Percentiles rank a stretch among this genome's conserved stretches.
These are phyloP conservation scores for Sceloporus undulatus DNA, from an alignment of 2,113 vertebrate genomes.

Conservation along the genomic window DNA sequence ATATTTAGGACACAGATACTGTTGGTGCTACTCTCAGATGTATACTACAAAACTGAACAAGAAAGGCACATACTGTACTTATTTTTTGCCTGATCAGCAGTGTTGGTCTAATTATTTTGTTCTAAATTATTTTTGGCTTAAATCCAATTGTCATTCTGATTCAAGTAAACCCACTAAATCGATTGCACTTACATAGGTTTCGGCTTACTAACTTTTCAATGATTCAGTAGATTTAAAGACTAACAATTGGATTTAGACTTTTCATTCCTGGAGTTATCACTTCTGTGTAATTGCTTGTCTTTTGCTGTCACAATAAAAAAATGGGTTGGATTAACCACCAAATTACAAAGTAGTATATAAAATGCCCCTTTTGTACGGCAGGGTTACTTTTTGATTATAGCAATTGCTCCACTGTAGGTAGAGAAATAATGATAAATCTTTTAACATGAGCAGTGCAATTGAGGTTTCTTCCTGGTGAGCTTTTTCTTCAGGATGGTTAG, in stretches of 20 bases:
- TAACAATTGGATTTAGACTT: too few species aligned
- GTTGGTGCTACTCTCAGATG: background rate
- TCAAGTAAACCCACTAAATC: too few species aligned
- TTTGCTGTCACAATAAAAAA: background rate
- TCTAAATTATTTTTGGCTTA: too few species aligned
- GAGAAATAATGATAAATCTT: slow-evolving; percentile 51
- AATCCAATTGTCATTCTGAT: too few species aligned
- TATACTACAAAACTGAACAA: background rate
- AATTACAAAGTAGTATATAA: slow-evolving; percentile 27
- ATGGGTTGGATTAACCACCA: slow-evolving; percentile 15
- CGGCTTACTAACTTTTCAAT: too few species aligned
- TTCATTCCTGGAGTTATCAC: background rate
- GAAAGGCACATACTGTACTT: background rate
- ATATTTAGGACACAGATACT: background rate
- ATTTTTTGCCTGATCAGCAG: background rate
- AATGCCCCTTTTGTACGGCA: background rate
- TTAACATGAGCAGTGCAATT: background rate
- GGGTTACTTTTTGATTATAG: slow-evolving; percentile 53
- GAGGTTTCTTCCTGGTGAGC: slow-evolving; percentile 48
- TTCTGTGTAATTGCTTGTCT: background rate
- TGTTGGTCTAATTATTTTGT: slow-evolving; percentile 24
- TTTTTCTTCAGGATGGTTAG: slow-evolving; percentile 17
- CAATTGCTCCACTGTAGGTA: slow-evolving; percentile 23
- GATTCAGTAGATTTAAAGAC: too few species aligned
- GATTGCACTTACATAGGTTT: too few species aligned